Evolutionary conservation across 1,140 invertebrate species (phyloP), one percentile per base, ranked within the genome.

Genomic region (Pogonus chalceus): DNA sequence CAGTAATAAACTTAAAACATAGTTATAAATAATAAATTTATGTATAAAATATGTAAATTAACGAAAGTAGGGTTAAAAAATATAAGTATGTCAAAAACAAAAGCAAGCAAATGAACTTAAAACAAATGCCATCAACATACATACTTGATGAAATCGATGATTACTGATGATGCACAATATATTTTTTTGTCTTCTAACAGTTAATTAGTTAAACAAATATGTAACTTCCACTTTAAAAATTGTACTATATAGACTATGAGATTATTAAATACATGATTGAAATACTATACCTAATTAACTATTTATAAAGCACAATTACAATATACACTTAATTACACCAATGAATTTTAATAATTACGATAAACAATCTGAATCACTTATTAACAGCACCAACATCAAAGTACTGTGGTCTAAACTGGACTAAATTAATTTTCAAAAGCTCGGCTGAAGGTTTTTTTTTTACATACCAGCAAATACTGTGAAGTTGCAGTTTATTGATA

Each of bases 191-290:
- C 26, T 31, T 4, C 26, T 31, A 7, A 31, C 14, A 31, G 14
- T 14, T 31, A 43, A 43, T 43, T 43, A 43, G 37, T 43, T 43
- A 43, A 43, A 43, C 37, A 43, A 43, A 43, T 31, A 31, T 4
- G 14, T 14, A 31, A 31, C 26, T 31, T 31, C 26, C 26, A 31
- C 26, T 31, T 7, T n/a, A n/a, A n/a, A n/a, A n/a, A n/a, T n/a
- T n/a, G n/a, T n/a, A n/a, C n/a, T n/a, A n/a, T n/a, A n/a, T n/a
- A n/a, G n/a, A n/a, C n/a, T n/a, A n/a, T n/a, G n/a, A n/a, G n/a
- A n/a, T n/a, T n/a, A n/a, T n/a, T n/a, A n/a, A n/a, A n/a, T n/a
- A n/a, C n/a, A n/a, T n/a, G n/a, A n/a, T n/a, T n/a, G n/a, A n/a
- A n/a, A n/a, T n/a, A n/a, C n/a, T n/a, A n/a, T n/a, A n/a, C n/a